Base-by-base conservation (phyloP, 2,888 invertebrate genomes). In the Plagodis dolabraria region DNA sequence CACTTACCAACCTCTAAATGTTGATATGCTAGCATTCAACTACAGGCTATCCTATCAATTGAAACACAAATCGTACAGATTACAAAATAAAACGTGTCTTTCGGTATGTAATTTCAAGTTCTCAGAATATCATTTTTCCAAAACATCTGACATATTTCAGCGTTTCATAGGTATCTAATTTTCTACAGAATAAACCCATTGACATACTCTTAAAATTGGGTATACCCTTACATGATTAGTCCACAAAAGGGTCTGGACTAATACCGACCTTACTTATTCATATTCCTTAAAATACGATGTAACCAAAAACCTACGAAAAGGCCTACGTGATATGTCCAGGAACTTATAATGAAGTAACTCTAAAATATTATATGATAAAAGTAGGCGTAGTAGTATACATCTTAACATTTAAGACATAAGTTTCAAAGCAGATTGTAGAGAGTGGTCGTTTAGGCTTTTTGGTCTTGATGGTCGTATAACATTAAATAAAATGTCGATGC, bases 221-320 rank as follows among this genome's bases (percentile, higher is more conserved):
- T 10, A 34, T 34, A 50, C 55, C 60, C 52, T 50, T 38, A 55
- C 43, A 48, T 51, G 51, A 55, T 60, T 55, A 60, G 60, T 52
- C 38, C 47, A n/a, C 46, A 54, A 57, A 54, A 47, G 47, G 34
- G 48, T 53, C 5, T 40, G 12, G 48, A 55, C 56, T 60, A 52
- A 53, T 55, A 45, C 45, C 43, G 57, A 43, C 46, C 56, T 56
- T 56, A 52, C 60, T 54, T 53, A 60, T 53, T 57, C 53, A 58
- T 63, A 63, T 53, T 42, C 45, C 55, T 51, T 34, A 53, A 54
- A 57, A 60, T 55, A 57, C 46, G 22, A 35, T 49, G 53, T 53
- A 60, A 65, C 60, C 53, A 57, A 55, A 65, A 46, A 52, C 62
- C 53, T 47, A 53, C 52, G 33, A 57, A 65, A 63, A 60, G 33